Conservation (phyloP, 2,888 invertebrate species). For the Drosophila yooni region DNA sequence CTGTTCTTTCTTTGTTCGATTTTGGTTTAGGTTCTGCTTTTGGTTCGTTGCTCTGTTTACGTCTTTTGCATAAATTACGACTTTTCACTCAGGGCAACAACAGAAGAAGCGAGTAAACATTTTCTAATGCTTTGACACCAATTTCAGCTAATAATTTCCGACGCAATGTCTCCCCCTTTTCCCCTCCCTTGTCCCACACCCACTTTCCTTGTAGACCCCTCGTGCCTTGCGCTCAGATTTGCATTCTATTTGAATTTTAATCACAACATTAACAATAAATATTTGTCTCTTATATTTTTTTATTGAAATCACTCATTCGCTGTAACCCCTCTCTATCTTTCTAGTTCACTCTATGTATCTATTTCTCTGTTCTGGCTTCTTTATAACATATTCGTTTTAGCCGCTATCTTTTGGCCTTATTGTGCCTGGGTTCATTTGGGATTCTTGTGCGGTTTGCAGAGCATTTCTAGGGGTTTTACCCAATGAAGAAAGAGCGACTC, state of each 20-base stretch:
- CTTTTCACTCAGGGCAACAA: conserved; percentile 39
- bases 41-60: conserved; percentile 74
- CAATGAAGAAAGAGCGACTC: conserved; percentile 2
- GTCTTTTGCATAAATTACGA: conserved; percentile 76
- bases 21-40: conserved; percentile 28
- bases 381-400: conserved; percentile 14
- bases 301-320: conserved; percentile 35
- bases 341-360: background rate
- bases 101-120: conserved; percentile 34
- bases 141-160: conserved; percentile 77
- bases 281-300: conserved; percentile 61
- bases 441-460: conserved; percentile 46
- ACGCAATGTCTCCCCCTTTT: conserved; percentile 20
- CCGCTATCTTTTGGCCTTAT: conserved; percentile 55
- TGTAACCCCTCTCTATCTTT: background rate
- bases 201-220: conserved; percentile 14
- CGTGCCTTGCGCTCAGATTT: conserved; percentile 66
- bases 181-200: background rate
- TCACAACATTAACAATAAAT: conserved; percentile 73
- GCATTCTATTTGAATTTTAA: conserved; percentile 79
- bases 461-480: conserved; percentile 73
- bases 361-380: conserved; percentile 13
- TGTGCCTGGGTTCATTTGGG: conserved; percentile 20
- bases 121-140: conserved; percentile 73
- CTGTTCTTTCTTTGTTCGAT: conserved; percentile 17